Evolutionary conservation across 2,113 vertebrate species (phyloP), one percentile per base, ranked within the genome.

Genomic region (Forbesichthys agassizii): DNA sequence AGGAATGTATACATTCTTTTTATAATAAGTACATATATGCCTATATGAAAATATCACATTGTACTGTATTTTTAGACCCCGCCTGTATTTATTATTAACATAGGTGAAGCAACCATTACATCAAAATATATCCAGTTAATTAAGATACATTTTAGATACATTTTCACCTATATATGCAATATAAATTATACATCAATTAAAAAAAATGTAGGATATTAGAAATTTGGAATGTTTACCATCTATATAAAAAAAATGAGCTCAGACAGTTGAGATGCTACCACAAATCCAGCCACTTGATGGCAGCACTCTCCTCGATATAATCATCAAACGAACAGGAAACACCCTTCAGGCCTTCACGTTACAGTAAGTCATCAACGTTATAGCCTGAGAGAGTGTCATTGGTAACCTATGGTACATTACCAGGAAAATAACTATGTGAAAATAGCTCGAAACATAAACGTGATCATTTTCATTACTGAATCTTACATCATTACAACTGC

Each of bases 271-370:
- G 42, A 54, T 84, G 86, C 75, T 60, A 77, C 72, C 14, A 69
- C 67, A 14, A 18, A 1, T 68, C 13, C 1, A 57, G 62, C 70
- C 91, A 86, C 85, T 88, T 91, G 90, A 84, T 87, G 87, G 69
- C 82, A 89, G 89, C 79, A 86, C 80, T 49, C 72, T 53, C 73
- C 74, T 79, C 71, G 73, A 69, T 64, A 74, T 52, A 49, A 56
- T 33, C 64, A 68, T 49, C 46, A 47, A 61, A 5, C 9, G 36
- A 64, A 65, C 70, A 83, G 73, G 78, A 86, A 85, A 89, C 80
- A 78, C 79, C 79, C 82, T 84, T 8, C 36, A 42, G 27, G 27
- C 36, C 36, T 42, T 7, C 36, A 27, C 27, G 27, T 27, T 27
- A 3, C 27, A 27, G 27, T 27, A 42, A 6, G 36, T 6, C 36